Conservation (phyloP, 1,140 invertebrate species). For the Coenobita brevimanus region DNA sequence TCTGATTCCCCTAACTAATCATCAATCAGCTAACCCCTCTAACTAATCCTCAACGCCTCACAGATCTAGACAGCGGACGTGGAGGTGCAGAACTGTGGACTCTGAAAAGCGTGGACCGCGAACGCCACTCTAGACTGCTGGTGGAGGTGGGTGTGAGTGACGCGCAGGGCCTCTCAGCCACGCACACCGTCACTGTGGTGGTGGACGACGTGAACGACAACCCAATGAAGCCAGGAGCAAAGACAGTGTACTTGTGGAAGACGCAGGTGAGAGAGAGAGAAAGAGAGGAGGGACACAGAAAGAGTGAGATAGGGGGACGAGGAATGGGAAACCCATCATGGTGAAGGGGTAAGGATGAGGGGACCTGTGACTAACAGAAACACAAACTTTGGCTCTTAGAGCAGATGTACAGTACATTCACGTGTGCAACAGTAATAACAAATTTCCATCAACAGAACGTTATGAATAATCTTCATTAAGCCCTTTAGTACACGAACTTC, state of each 20-base stretch:
- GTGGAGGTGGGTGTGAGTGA: not conserved
- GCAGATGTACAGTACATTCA: too few species aligned
- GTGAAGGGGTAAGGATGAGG: too few species aligned
- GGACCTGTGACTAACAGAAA: too few species aligned
- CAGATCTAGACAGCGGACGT: slow-evolving; percentile 11
- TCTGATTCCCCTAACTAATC: not conserved
- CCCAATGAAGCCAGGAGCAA: slow-evolving; percentile 25
- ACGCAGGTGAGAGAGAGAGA: slow-evolving; percentile 22
- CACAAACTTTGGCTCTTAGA: too few species aligned
- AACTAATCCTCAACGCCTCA: not conserved
- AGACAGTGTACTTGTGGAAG: slow-evolving; percentile 31
- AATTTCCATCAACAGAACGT: too few species aligned
- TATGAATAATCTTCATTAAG: too few species aligned
- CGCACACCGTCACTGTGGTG: not conserved
- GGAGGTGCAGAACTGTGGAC: slow-evolving; percentile 19
- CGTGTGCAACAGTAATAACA: too few species aligned
- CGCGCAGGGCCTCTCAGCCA: not conserved
- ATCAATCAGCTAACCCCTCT: not conserved
- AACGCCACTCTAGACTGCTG: not conserved
- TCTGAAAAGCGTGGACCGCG: not conserved
- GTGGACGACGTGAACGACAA: slow-evolving; percentile 13
- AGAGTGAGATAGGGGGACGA: too few species aligned
- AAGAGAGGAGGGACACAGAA: not conserved
- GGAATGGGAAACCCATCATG: too few species aligned
- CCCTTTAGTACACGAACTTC: too few species aligned